Percentiles rank a stretch among this genome's conserved stretches.
phyloP scores from a whole-genome alignment of 2,888 invertebrate species.

The Automeris io region DNA sequence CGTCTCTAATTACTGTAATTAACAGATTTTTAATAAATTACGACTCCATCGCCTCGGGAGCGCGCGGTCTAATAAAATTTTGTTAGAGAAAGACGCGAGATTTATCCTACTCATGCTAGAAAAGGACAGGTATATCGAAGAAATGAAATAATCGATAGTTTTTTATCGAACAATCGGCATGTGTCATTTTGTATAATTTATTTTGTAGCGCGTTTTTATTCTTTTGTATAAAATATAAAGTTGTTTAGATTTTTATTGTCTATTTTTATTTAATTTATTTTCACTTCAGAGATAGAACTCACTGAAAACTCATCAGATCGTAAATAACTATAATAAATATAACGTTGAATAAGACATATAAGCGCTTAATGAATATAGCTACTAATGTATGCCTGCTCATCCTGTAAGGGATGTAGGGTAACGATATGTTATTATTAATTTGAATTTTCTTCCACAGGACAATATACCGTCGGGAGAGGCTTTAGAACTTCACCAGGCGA shows the following conservation, averaged over 20 bases:
- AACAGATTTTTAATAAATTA: constrained; percentile 66
- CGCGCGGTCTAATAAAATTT: constrained; percentile 43
- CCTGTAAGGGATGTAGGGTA: too few species aligned
- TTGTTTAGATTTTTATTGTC: not conserved
- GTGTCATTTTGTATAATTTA: constrained; percentile 33
- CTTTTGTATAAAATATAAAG: constrained; percentile 1
- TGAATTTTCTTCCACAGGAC: too few species aligned
- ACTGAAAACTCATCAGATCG: not conserved
- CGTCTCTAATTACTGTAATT: constrained; percentile 64
- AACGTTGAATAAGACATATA: too few species aligned
- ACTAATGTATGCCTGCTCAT: too few species aligned
- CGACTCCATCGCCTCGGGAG: constrained; percentile 58
- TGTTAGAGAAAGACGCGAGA: constrained; percentile 27
- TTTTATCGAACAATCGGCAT: constrained; percentile 49
- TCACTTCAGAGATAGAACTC: not conserved
- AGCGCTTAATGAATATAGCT: too few species aligned
- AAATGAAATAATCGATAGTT: constrained; percentile 47
- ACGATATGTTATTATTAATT: too few species aligned
- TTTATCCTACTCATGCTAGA: constrained; percentile 16
- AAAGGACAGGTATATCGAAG: constrained; percentile 24
- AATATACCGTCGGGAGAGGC: too few species aligned
- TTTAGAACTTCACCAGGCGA: too few species aligned
- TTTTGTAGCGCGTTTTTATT: constrained; percentile 1
- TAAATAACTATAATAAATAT: too few species aligned
- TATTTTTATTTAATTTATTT: constrained; percentile 1